Conservation (phyloP, 2,113 vertebrate species). For the Tychaedon coryphoeus region DNA sequence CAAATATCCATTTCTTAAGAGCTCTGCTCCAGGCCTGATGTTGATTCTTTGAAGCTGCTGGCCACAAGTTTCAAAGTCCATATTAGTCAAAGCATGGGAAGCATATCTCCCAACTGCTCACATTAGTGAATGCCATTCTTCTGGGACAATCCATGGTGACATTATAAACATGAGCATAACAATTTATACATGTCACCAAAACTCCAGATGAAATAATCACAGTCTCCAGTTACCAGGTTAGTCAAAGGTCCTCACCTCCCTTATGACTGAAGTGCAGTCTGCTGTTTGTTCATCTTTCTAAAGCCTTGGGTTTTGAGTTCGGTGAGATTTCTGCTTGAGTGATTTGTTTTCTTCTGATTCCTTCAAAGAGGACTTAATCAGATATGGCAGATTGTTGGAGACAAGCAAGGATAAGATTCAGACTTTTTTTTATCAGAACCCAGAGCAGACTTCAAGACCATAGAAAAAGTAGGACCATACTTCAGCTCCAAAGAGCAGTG, state of each 20-base stretch:
- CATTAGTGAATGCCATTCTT: not conserved
- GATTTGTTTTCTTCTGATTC: not conserved
- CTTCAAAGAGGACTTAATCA: not conserved
- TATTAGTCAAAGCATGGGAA: constrained; percentile 16
- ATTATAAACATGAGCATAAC: not conserved
- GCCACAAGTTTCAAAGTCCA: not conserved
- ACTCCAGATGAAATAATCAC: not conserved
- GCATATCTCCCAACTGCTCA: not conserved
- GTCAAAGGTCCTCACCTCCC: not conserved
- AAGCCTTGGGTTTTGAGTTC: not conserved
- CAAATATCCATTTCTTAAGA: not conserved
- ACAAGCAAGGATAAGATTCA: not conserved
- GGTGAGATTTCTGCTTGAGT: not conserved
- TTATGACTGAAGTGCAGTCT: not conserved
- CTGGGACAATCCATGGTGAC: not conserved
- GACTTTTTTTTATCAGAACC: not conserved
- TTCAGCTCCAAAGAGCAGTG: not conserved
- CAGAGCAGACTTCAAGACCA: not conserved
- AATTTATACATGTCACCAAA: not conserved
- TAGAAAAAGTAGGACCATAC: not conserved
- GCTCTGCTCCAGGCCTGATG: not conserved
- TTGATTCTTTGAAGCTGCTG: not conserved
- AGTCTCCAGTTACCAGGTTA: not conserved
- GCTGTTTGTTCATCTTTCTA: not conserved
- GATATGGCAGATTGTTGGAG: not conserved